phyloP scores from a whole-genome alignment of 35 echinoderm and acorn worm genomes.

The Apostichopus parvimensis region DNA sequence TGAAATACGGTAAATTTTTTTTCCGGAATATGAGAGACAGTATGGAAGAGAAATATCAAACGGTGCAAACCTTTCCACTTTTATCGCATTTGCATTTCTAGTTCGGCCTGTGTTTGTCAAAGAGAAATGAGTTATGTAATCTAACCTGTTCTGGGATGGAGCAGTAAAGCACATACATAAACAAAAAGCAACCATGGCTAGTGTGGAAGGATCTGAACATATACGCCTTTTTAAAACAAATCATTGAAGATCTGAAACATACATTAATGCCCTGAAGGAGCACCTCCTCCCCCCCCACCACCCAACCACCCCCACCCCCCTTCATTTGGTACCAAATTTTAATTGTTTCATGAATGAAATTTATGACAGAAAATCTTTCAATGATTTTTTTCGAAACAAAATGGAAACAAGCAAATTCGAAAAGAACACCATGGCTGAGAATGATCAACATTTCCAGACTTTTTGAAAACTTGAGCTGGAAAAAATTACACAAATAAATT shows the following conservation, averaged over 20 bases:
- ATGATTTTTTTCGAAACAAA: neutral
- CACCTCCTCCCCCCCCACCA: too few species aligned
- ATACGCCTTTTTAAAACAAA: too few species aligned
- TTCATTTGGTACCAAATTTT: too few species aligned
- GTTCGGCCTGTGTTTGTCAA: slow-evolving; percentile 41
- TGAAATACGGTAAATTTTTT: neutral
- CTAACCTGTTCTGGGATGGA: neutral
- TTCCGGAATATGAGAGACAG: neutral
- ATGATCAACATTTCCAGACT: neutral
- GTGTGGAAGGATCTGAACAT: neutral
- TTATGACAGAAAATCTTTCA: neutral
- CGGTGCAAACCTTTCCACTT: slow-evolving; percentile 21
- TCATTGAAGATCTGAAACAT: too few species aligned
- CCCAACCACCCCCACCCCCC: too few species aligned
- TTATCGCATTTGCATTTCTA: slow-evolving; percentile 42
- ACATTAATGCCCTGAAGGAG: too few species aligned
- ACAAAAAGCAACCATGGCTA: neutral
- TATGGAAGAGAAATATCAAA: slow-evolving; percentile 8
- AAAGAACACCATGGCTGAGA: neutral
- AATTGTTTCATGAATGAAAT: neutral
- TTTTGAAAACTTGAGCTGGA: neutral
- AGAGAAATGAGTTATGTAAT: slow-evolving; percentile 14
- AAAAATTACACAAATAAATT: neutral
- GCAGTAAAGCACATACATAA: neutral
- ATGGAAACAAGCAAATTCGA: neutral